phyloP scores from a whole-genome alignment of 2,888 invertebrate genomes.

The Cryptus armator region DNA sequence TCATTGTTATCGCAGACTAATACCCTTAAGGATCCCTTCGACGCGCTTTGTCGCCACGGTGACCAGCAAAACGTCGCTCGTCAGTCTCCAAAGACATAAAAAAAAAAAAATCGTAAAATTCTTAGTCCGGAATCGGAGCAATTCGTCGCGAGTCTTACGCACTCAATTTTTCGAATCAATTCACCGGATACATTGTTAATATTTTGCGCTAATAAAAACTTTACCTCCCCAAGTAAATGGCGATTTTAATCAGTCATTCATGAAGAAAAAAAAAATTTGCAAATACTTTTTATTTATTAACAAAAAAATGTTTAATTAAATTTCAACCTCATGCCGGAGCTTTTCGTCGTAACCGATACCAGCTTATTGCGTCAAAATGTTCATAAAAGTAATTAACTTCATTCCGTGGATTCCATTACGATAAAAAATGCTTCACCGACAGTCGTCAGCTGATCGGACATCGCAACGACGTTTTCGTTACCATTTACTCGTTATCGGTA shows the following conservation, averaged over 20 bases:
- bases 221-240: too few relatives aligned
- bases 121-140: neutral
- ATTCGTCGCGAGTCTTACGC: neutral
- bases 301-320: too few relatives aligned
- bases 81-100: neutral
- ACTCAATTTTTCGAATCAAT: too few relatives aligned
- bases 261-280: too few relatives aligned
- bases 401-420: constrained; percentile 10
- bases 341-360: too few relatives aligned
- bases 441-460: constrained; percentile 40
- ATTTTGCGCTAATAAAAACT: too few relatives aligned
- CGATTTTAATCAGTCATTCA: too few relatives aligned
- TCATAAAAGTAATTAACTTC: too few relatives aligned
- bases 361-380: too few relatives aligned
- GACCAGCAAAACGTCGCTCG: constrained; percentile 9
- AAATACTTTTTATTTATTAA: too few relatives aligned
- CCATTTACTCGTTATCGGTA: constrained; percentile 52
- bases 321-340: too few relatives aligned
- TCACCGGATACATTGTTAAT: too few relatives aligned
- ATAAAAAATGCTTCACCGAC: constrained; percentile 18
- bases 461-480: constrained; percentile 41
- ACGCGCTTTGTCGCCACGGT: constrained; percentile 31
- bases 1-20: constrained; percentile 41
- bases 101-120: neutral
- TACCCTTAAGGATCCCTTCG: constrained; percentile 29